Evolutionary conservation across 2,113 vertebrate genomes (phyloP), one percentile per base, ranked within the genome.

Genomic region (Anoplopoma fimbria): DNA sequence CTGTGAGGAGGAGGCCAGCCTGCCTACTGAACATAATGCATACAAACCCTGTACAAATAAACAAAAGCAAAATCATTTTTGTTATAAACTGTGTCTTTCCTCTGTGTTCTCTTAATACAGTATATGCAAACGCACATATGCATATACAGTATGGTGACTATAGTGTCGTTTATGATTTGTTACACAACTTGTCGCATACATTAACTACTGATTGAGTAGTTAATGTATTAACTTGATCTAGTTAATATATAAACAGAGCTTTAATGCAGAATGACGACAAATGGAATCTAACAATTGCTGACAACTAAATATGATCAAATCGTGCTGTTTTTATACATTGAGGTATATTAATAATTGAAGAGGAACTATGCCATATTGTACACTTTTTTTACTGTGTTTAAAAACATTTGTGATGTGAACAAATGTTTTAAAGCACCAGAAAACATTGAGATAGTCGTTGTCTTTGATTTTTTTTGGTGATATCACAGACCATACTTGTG

Each of bases 1-100:
- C 49, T 84, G 75, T 68, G 86, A 83, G 81, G 88, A 77, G 85
- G 88, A 81, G 87, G 85, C 75, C 72, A 58, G 77, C 33, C 77
- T 71, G 72, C 88, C 80, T n/a, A 73, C 84, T 76, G 84, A 68
- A 84, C 65, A 84, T 51, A 89, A 82, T 79, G 75, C 73, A 79
- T 62, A 49, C 53, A 80, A 61, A 58, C 9, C 15, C 53, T 61
- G 27, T 31, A 34, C 21, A 84, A 83, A 81, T 73, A 83, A 58
- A 88, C 69, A 85, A 17, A 81, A 14, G 7, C 70, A 23, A 19
- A 73, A n/a, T 53, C 51, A 72, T 9, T 70, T 63, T 79, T 31
- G 70, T 76, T 71, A 70, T 81, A 68, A 53, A 60, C 27, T 15
- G 12, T 55, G 51, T 62, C 34, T 79, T 69, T 77, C 34, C 47